Evolutionary conservation across 2,797 vertebrate genomes (phyloP).

Genomic region (Pagetopsis macropterus): DNA sequence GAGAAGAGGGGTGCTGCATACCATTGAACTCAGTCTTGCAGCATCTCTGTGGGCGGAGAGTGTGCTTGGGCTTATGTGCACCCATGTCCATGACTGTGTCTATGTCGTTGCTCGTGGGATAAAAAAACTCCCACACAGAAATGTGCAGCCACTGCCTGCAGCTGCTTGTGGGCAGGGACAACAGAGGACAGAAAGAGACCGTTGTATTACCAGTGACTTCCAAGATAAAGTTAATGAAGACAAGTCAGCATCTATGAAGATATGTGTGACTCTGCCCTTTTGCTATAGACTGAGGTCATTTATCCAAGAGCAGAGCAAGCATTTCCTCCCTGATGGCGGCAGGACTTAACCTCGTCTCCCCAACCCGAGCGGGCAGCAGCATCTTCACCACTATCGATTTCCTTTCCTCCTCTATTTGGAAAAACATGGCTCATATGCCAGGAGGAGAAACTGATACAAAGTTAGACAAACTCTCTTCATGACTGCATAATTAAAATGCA

Average conservation of each 20-base stretch:
- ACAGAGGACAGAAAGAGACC: conserved; percentile 24
- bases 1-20: conserved; percentile 50
- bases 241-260: conserved; percentile 18
- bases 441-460: conserved; percentile 40
- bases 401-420: conserved; percentile 65
- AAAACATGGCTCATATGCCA: conserved; percentile 61
- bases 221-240: conserved; percentile 41
- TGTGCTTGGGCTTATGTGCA: conserved; percentile 22
- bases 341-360: conserved; percentile 36
- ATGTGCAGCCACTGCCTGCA: conserved; percentile 42
- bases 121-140: conserved; percentile 38
- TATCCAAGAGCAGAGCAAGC: conserved; percentile 28
- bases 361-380: conserved; percentile 62
- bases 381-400: conserved; percentile 74
- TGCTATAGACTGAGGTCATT: conserved; percentile 36
- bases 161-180: conserved; percentile 39
- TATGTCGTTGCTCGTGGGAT: conserved; percentile 29
- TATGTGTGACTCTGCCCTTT: conserved; percentile 30
- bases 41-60: conserved; percentile 46
- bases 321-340: conserved; percentile 49
- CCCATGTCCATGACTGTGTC: conserved; percentile 14
- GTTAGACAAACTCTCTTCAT: conserved; percentile 42
- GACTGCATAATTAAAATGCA: conserved; percentile 52
- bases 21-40: conserved; percentile 45
- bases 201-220: conserved; percentile 44